Base-by-base conservation (phyloP, 2,888 invertebrate species). In the Aphidius colemani region DNA sequence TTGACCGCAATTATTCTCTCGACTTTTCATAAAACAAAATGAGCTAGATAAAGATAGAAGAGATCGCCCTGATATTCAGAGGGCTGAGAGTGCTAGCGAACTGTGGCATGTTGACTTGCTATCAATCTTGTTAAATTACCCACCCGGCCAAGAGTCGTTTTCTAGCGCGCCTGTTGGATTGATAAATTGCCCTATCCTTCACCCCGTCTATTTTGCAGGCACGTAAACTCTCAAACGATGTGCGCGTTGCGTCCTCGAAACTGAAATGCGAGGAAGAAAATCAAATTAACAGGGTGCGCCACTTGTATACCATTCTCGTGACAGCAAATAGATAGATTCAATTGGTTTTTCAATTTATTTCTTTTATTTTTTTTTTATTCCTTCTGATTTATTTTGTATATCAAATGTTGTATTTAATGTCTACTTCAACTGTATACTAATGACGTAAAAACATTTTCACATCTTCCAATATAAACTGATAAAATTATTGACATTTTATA, bases 121-220 rank as follows among this genome's bases (percentile, higher is more conserved):
- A 80, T 80, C 80, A 80, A 80, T 80, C 80, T 80, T 80, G 77
- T 79, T 80, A 79, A 80, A 80, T 80, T 80, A 80, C 79, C 79
- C 78, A 75, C 77, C 78, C 73, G 75, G 76, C 75, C 76, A 76
- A 75, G 69, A 80, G 78, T 79, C 73, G 66, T 65, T 69, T 66
- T 69, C 69, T 67, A n/a, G n/a, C 68, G 69, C 71, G 67, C 70
- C 11, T 73, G 69, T 73, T 72, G 75, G 78, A 79, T 80, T 80
- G 80, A 80, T 80, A 80, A 80, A 80, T 80, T 80, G 78, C 79
- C 74, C 72, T 76, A 78, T 75, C 73, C 67, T 65, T 49, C 45
- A 44, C 61, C 59, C 58, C 18, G 55, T 66, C 60, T 65, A 66
- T 63, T 57, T 59, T 63, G 63, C 73, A 76, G 75, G 74, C 78